Evolutionary conservation across 2,888 invertebrate species (phyloP), one percentile per base, ranked within the genome.

Genomic region (Synanthedon formicaeformis): DNA sequence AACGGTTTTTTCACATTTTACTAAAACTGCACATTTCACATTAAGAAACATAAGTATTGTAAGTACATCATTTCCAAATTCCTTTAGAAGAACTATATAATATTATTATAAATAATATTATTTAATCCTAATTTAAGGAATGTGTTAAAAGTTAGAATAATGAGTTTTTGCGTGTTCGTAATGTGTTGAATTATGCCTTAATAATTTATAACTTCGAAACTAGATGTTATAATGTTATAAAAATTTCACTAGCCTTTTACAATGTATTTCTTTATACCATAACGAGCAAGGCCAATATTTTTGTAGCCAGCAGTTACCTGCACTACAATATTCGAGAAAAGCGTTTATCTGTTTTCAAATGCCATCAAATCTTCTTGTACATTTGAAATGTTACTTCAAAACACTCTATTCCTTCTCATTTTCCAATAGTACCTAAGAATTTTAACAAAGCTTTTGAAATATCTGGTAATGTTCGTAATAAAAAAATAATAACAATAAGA

Each of bases 231-330:
- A 34, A 34, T 78, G 74, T 78, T 86, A 86, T 85, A 81, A 86
- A 87, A 87, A 86, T 79, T 81, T 87, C 87, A 87, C 87, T 87
- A 87, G 87, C 87, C 87, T 87, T 87, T 83, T 79, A 80, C 69
- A 80, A 78, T 81, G 76, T 80, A 79, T 71, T 75, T 78, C 73
- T 74, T 68, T 77, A 81, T 73, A 80, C 71, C 70, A 77, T 75
- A 78, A 81, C 13, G 77, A 80, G 78, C 78, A 84, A 84, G 80
- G 81, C 80, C 77, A 80, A 79, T 63, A 65, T 71, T 72, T 75
- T 74, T 73, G 69, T 76, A 71, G 68, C 56, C 57, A 64, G 63
- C 56, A 57, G 59, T 13, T 12, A 45, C 13, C 45, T 13, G 45
- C 45, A 34, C 45, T 45, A 13, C 45, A n/a, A 13, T 13, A 45